Percentiles rank a stretch among this genome's conserved stretches.
Conservation (phyloP, 2,888 invertebrate species). For the Rhamphomyia laevipes region DNA sequence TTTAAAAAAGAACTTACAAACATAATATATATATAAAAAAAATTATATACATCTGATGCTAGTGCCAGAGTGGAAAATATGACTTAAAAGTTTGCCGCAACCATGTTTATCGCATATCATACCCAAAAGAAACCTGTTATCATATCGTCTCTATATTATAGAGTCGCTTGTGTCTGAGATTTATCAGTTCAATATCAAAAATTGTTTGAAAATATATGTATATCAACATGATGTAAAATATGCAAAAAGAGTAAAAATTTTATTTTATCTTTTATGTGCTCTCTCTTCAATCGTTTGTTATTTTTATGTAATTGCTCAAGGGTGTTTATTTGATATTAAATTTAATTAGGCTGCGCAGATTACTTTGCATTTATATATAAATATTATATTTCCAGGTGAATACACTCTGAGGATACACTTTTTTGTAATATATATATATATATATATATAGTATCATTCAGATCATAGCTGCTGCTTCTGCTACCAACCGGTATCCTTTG, state of each 20-base stretch:
- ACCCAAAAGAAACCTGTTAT: constrained; percentile 1
- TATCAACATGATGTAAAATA: not conserved
- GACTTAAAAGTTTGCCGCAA: not conserved
- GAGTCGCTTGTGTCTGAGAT: constrained; percentile 6
- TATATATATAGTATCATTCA: no score
- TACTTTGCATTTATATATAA: constrained; percentile 8
- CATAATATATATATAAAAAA: not conserved
- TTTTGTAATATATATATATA: no score
- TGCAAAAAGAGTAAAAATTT: not conserved
- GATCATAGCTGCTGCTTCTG: not conserved
- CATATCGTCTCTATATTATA: not conserved
- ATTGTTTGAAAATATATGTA: not conserved
- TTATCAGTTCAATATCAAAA: constrained; percentile 12
- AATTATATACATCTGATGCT: not conserved
- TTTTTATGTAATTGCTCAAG: constrained; percentile 7
- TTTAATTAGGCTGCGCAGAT: constrained; percentile 13
- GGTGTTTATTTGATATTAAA: constrained; percentile 14
- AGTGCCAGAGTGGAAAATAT: not conserved
- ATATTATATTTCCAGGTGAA: not conserved
- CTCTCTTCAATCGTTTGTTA: not conserved
- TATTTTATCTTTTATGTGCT: not conserved
- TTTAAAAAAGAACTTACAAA: no score
- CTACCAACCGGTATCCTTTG: not conserved
- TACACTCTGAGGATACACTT: not conserved
- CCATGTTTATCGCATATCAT: not conserved